Conservation (phyloP, 2,113 vertebrate genomes). For the Phalacrocorax carbo region DNA sequence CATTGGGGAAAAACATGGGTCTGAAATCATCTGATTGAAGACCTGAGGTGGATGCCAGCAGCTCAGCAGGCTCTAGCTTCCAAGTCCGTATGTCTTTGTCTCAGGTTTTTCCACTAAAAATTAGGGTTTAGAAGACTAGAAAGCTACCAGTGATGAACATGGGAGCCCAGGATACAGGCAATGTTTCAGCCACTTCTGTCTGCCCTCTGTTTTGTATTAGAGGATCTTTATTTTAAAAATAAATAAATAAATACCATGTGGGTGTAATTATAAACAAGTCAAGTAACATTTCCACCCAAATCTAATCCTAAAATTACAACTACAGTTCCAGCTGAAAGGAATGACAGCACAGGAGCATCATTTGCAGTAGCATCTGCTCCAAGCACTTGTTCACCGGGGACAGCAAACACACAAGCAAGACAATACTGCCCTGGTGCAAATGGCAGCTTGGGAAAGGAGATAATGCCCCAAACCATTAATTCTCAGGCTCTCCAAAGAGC, state of each 20-base stretch:
- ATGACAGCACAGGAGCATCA: not conserved
- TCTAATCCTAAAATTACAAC: conserved; percentile 9
- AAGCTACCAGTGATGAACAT: not conserved
- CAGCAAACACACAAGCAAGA: not conserved
- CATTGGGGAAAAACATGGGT: not conserved
- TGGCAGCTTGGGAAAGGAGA: not conserved
- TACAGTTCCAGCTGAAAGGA: not conserved
- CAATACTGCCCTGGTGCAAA: not conserved
- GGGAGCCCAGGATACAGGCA: not conserved
- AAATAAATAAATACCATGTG: not conserved
- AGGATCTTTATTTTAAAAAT: not conserved
- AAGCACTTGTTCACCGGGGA: not conserved
- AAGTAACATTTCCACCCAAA: not conserved
- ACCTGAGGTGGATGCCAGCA: not conserved
- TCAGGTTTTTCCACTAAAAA: not conserved
- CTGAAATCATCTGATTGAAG: not conserved
- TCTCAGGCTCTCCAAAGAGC: not conserved
- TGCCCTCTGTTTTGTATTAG: not conserved
- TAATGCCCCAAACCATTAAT: not conserved
- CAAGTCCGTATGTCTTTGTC: not conserved
- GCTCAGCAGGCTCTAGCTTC: not conserved
- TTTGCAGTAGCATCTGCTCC: not conserved
- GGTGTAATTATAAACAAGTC: not conserved
- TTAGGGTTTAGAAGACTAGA: not conserved
- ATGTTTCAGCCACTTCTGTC: not conserved